Conservation (phyloP, 1,140 invertebrate genomes). For the Orius insidiosus region DNA sequence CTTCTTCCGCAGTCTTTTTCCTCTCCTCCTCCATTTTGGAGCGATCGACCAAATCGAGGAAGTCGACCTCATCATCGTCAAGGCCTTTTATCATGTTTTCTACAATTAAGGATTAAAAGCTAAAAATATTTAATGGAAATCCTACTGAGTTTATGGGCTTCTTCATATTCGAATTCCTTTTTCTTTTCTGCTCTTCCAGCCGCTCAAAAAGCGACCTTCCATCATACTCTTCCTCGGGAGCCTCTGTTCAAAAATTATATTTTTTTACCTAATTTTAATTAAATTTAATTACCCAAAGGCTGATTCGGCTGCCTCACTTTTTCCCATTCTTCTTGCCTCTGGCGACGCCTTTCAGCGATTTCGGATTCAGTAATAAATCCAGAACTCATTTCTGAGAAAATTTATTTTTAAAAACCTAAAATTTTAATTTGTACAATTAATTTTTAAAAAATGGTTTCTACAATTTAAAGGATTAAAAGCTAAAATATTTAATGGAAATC, state of each 20-base stretch:
- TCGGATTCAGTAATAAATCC: constrained; percentile 77
- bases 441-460: constrained; percentile 22
- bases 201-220: constrained; percentile 69
- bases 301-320: constrained; percentile 73
- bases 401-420: background rate
- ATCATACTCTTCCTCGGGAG: constrained; percentile 65
- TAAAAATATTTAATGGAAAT: constrained; percentile 5
- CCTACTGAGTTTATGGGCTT: constrained; percentile 81
- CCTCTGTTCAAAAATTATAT: constrained; percentile 38
- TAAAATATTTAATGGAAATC: constrained; percentile 20
- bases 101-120: constrained; percentile 32
- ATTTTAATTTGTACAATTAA: too few species aligned
- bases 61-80: constrained; percentile 88
- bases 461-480: too few species aligned
- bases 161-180: constrained; percentile 84
- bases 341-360: constrained; percentile 54
- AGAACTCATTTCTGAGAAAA: constrained; percentile 49
- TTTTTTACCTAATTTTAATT: background rate
- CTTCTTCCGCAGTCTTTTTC: constrained; percentile 62
- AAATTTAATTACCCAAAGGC: constrained; percentile 49
- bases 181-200: constrained; percentile 76
- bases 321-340: constrained; percentile 87
- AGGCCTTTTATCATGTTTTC: constrained; percentile 89
- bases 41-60: constrained; percentile 73
- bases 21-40: constrained; percentile 68